A percentile compares a stretch with the other conserved stretches of the same genome.
phyloP scores from a whole-genome alignment of 2,888 invertebrate species.

The Conomelus anceps region DNA sequence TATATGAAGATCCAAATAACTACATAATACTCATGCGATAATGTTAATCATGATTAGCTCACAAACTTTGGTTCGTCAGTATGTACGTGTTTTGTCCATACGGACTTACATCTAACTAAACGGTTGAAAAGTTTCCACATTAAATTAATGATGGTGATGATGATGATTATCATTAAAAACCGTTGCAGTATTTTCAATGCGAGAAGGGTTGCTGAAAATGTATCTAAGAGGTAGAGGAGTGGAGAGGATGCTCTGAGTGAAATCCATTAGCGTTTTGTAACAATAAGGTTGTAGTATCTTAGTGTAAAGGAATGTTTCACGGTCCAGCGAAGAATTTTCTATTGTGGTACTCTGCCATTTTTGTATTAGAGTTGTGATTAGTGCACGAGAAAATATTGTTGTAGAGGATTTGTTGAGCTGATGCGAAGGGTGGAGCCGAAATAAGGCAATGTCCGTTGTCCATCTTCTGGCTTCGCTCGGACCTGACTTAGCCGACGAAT shows the following conservation, averaged over 20 bases:
- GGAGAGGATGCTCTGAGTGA: not conserved
- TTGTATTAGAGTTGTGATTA: too few species aligned
- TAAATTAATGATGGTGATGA: too few species aligned
- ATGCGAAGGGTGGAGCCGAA: not conserved
- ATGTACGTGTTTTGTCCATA: not conserved
- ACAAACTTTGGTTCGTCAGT: not conserved
- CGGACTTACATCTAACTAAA: not conserved
- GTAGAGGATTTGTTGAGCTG: constrained; percentile 1
- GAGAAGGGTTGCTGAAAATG: not conserved
- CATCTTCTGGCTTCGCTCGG: not conserved
- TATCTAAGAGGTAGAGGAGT: not conserved
- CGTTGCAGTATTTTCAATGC: not conserved
- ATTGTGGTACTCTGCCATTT: not conserved
- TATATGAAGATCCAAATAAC: not conserved
- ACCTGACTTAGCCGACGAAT: constrained; percentile 25
- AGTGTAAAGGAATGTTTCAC: not conserved
- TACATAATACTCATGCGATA: not conserved
- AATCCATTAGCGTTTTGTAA: not conserved
- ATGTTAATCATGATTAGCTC: not conserved
- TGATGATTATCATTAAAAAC: not conserved
- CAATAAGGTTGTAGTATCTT: not conserved
- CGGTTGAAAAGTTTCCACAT: not conserved
- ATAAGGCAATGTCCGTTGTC: not conserved
- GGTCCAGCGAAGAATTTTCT: not conserved
- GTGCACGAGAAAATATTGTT: constrained; percentile 2